phyloP scores from a whole-genome alignment of 1,140 invertebrate genomes.

The Penaeus japonicus region DNA sequence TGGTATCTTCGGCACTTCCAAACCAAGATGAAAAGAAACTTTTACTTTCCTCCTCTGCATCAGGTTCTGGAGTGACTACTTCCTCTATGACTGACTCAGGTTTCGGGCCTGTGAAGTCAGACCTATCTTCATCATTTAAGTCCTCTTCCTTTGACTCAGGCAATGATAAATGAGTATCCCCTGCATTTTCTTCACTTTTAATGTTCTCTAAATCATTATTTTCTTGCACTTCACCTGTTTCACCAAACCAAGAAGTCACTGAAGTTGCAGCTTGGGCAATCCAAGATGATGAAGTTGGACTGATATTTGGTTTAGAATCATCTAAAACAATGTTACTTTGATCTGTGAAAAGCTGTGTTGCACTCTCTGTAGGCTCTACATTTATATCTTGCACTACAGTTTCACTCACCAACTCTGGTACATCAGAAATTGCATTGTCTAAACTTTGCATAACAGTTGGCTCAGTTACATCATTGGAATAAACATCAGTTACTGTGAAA shows the following conservation, averaged over 20 bases:
- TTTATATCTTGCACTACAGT: not conserved
- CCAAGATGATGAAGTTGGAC: slow-evolving; percentile 11
- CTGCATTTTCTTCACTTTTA: not conserved
- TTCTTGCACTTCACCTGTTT: not conserved
- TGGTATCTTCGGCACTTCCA: slow-evolving; percentile 27
- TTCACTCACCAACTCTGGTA: no score
- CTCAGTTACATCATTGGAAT: no score
- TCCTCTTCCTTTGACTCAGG: not conserved
- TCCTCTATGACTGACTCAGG: slow-evolving; percentile 9
- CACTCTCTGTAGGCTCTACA: not conserved
- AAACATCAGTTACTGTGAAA: no score
- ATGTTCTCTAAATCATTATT: not conserved
- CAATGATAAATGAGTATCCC: not conserved
- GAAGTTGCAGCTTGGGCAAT: not conserved
- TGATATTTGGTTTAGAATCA: not conserved
- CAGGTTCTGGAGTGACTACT: not conserved
- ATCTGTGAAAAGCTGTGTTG: not conserved
- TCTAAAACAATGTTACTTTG: not conserved
- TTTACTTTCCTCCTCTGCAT: not conserved
- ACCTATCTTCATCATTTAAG: not conserved
- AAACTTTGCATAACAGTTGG: no score
- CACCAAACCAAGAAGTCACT: not conserved
- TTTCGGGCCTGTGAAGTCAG: slow-evolving; percentile 28
- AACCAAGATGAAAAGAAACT: slow-evolving; percentile 41
- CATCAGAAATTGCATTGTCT: no score